These are phyloP conservation scores for Bostrychus sinensis DNA, from an alignment of 2,113 vertebrate species.

Conservation along the genomic window DNA sequence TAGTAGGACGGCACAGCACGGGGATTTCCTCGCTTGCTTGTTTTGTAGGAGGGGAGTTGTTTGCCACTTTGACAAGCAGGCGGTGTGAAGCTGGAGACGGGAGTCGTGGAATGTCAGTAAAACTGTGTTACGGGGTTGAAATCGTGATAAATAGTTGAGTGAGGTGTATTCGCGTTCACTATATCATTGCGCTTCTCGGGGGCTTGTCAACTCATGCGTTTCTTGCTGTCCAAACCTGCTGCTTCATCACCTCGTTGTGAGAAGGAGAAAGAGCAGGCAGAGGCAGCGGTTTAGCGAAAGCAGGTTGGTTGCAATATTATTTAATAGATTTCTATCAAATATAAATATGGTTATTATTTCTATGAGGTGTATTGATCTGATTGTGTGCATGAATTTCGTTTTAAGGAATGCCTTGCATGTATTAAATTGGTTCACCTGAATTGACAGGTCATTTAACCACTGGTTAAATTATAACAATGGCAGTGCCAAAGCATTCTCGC, in stretches of 20 bases:
- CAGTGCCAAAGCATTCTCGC: slow-evolving; percentile 38
- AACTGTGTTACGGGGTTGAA: slow-evolving; percentile 41
- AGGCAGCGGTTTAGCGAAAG: slow-evolving; percentile 63
- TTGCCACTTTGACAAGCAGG: slow-evolving; percentile 57
- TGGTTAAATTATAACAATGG: slow-evolving; percentile 60
- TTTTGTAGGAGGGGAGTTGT: slow-evolving; percentile 73
- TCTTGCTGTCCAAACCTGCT: slow-evolving; percentile 72
- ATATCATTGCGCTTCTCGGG: slow-evolving; percentile 24
- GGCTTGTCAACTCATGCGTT: slow-evolving; percentile 73
- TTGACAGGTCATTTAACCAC: slow-evolving; percentile 60
- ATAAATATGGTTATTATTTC: background rate
- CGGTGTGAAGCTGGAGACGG: slow-evolving; percentile 35
- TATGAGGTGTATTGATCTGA: background rate
- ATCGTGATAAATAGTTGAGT: slow-evolving; percentile 15
- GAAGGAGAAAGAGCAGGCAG: slow-evolving; percentile 58
- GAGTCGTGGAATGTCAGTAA: slow-evolving; percentile 67
- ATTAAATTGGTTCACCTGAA: slow-evolving; percentile 64
- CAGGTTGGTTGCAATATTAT: slow-evolving; percentile 66
- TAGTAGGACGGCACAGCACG: slow-evolving; percentile 52
- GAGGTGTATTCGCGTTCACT: slow-evolving; percentile 9
- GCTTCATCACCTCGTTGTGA: slow-evolving; percentile 75
- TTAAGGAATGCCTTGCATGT: slow-evolving; percentile 20
- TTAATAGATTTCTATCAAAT: slow-evolving; percentile 25
- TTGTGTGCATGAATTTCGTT: slow-evolving; percentile 20
- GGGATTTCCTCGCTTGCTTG: slow-evolving; percentile 76